Evolutionary conservation across 2,888 invertebrate species (phyloP), one percentile per base, ranked within the genome.

Genomic region (Ectemnius continuus): DNA sequence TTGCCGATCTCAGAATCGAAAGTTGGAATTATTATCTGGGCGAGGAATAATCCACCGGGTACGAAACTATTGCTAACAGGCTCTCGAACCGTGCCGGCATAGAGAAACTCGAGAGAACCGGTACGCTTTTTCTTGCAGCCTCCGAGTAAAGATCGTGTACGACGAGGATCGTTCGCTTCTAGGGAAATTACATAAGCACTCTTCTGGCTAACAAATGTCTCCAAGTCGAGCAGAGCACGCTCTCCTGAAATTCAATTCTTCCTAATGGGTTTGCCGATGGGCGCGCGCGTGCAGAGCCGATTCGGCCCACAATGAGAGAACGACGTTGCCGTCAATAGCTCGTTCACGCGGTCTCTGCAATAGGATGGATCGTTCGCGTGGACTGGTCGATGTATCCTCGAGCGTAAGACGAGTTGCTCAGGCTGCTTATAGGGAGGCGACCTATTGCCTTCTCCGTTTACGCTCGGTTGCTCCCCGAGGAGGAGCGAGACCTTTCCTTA

Each of bases 121-220:
- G 66, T 28, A 59, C 16, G 36, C 72, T 73, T 79, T 75, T 72
- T 75, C 56, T 52, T 36, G 66, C 28, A 23, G 36, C n/a, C 26
- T 69, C 2, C 4, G 14, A 52, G 52, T 52, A 52, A 52, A 52
- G 75, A 67, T 72, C 36, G 11, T 36, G 36, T 75, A 75, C 79
- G 68, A 57, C 61, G 28, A 26, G 58, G 78, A 67, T 68, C 78
- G 74, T 67, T 78, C 77, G 65, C 70, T 72, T 61, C 63, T 66
- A 66, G 48, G 47, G 60, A 63, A 61, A 76, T 79, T 79, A 79
- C 57, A 70, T 71, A 79, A 79, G 58, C 61, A 52, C 48, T 67
- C 23, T 36, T 36, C 69, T 45, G 70, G 63, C 45, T 48, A 73
- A 48, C 56, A 57, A 58, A 36, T 67, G 60, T 71, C 72, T 61